A percentile compares a stretch with the other conserved stretches of the same genome.
Conservation (phyloP, 2,888 invertebrate species). For the Calameuta filiformis region DNA sequence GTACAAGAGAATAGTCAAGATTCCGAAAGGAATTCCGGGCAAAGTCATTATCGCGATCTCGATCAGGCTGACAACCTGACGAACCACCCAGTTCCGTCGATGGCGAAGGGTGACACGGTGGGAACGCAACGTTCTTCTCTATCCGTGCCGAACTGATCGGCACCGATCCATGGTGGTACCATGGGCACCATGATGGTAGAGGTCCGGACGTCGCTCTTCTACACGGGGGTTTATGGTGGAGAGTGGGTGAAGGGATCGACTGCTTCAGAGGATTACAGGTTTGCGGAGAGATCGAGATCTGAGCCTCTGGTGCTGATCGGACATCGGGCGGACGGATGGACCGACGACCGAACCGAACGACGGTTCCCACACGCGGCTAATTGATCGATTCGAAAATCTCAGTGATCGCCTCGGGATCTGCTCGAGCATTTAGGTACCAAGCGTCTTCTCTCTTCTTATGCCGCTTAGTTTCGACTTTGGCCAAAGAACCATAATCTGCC, state of each 20-base stretch:
- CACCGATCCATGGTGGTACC: slow-evolving; percentile 6
- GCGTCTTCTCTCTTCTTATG: slow-evolving; percentile 6
- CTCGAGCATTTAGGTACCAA: slow-evolving; percentile 22
- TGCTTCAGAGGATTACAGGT: slow-evolving; percentile 62
- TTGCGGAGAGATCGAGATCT: slow-evolving; percentile 64
- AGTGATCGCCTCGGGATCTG: slow-evolving; percentile 57
- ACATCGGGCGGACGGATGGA: slow-evolving; percentile 40
- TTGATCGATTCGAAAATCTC: slow-evolving; percentile 66
- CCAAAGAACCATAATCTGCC: slow-evolving; percentile 25
- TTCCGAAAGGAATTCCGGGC: not conserved
- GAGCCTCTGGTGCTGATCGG: slow-evolving; percentile 59
- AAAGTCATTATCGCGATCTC: slow-evolving; percentile 2
- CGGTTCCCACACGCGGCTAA: slow-evolving; percentile 66
- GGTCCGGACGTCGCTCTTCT: slow-evolving; percentile 8
- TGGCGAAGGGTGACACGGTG: slow-evolving; percentile 34
- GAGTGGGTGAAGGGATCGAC: slow-evolving; percentile 1
- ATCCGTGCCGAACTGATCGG: slow-evolving; percentile 31
- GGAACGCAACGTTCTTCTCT: slow-evolving; percentile 27
- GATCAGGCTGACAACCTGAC: slow-evolving; percentile 40
- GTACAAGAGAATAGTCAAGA: not conserved
- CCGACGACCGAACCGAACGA: slow-evolving; percentile 48
- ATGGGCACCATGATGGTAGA: slow-evolving; percentile 1
- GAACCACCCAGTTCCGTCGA: slow-evolving; percentile 42
- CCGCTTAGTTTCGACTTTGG: slow-evolving; percentile 23
- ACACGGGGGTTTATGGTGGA: not conserved